Conservation (phyloP, 2,797 vertebrate species). For the Spea hammondii region DNA sequence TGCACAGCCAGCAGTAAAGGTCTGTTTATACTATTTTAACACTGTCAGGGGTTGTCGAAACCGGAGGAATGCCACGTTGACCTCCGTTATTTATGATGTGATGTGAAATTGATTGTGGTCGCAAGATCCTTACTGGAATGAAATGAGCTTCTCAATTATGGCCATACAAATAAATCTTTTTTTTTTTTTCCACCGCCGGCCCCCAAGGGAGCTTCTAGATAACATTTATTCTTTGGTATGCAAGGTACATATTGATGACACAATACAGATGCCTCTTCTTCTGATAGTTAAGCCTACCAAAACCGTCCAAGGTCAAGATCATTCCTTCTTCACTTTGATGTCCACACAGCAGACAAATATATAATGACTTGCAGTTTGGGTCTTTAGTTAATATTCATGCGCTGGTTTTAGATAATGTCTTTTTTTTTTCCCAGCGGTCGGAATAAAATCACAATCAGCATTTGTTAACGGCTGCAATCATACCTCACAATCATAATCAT, state of each 20-base stretch:
- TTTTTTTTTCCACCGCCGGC: conserved; percentile 24
- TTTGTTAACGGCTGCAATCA: conserved; percentile 25
- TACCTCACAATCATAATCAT: conserved; percentile 44
- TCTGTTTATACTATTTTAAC: conserved; percentile 57
- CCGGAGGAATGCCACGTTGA: conserved; percentile 58
- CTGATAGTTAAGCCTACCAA: conserved; percentile 51
- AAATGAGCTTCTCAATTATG: conserved; percentile 77
- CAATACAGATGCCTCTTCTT: conserved; percentile 40
- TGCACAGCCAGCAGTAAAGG: conserved; percentile 52
- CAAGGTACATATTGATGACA: conserved; percentile 58
- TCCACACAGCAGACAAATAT: neutral
- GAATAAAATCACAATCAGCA: conserved; percentile 37
- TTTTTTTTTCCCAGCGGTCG: conserved; percentile 3
- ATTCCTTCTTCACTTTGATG: conserved; percentile 7
- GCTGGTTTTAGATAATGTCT: conserved; percentile 18
- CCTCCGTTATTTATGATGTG: conserved; percentile 73
- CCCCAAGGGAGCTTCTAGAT: conserved; percentile 58
- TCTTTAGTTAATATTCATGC: conserved; percentile 13
- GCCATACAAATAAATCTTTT: conserved; percentile 68
- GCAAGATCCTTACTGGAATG: conserved; percentile 75
- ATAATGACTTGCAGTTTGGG: neutral
- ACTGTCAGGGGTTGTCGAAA: conserved; percentile 58
- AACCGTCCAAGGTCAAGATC: conserved; percentile 55
- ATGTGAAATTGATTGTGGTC: conserved; percentile 75
- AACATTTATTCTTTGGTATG: conserved; percentile 62